phyloP scores from a whole-genome alignment of 2,888 invertebrate species.

The Stegophylla sp. region DNA sequence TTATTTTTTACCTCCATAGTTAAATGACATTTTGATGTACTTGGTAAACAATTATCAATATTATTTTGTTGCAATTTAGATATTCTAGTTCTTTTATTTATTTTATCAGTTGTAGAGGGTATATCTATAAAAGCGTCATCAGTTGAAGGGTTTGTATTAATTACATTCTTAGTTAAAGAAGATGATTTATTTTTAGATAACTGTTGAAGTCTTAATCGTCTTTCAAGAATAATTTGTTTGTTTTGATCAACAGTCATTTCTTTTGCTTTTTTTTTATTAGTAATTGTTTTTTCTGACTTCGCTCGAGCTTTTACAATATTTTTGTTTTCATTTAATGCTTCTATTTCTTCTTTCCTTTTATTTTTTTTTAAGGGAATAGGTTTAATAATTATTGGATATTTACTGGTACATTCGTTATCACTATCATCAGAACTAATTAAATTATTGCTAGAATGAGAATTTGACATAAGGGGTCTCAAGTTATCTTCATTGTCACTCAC shows the following conservation, averaged over 20 bases:
- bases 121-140: conserved; percentile 1
- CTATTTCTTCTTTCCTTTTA: not conserved
- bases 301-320: conserved; percentile 44
- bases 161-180: not conserved
- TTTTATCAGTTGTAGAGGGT: conserved; percentile 16
- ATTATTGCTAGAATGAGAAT: conserved; percentile 7
- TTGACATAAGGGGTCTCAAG: not conserved
- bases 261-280: conserved; percentile 31
- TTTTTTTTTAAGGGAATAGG: conserved; percentile 22
- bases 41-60: conserved; percentile 9
- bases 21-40: conserved; percentile 27
- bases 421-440: not conserved
- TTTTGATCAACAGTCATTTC: conserved; percentile 32
- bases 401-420: conserved; percentile 19
- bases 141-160: not conserved
- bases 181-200: not conserved
- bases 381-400: conserved; percentile 32
- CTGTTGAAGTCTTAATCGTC: conserved; percentile 17
- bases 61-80: conserved; percentile 9
- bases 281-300: conserved; percentile 16
- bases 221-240: conserved; percentile 41
- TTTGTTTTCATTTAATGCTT: conserved; percentile 16
- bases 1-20: not conserved
- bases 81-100: conserved; percentile 37
- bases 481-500: conserved; percentile 26